Conservation (phyloP, 2,797 vertebrate genomes). For the Ptychobarbus kaznakovi region DNA sequence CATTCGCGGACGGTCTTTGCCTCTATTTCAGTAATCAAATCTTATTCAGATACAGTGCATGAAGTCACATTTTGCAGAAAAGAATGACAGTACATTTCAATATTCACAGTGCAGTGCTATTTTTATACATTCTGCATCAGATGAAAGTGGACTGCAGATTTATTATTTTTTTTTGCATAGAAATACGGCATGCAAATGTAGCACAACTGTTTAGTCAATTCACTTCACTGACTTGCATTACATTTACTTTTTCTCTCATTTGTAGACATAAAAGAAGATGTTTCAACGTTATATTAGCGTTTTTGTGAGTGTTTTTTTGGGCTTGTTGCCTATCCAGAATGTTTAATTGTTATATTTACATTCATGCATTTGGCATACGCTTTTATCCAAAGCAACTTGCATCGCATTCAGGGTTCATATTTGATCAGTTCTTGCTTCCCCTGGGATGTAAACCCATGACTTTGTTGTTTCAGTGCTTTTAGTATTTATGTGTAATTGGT, state of each 20-base stretch:
- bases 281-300: not conserved
- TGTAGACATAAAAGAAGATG: not conserved
- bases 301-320: not conserved
- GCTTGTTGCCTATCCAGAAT: not conserved
- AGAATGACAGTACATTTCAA: not conserved
- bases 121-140: not conserved
- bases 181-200: not conserved
- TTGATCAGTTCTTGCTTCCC: not conserved
- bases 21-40: not conserved
- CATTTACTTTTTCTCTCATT: not conserved
- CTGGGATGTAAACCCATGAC: not conserved
- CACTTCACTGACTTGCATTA: not conserved
- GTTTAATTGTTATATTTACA: too few relatives aligned
- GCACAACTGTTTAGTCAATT: not conserved
- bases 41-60: not conserved
- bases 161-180: not conserved
- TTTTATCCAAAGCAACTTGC: conserved; percentile 1
- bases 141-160: not conserved
- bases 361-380: not conserved
- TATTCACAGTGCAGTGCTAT: not conserved
- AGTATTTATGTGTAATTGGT: not conserved
- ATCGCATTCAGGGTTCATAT: not conserved
- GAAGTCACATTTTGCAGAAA: not conserved
- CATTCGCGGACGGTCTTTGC: not conserved
- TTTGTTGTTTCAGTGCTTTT: not conserved